Evolutionary conservation across 2,888 invertebrate genomes (phyloP).

Genomic region (Spodoptera picta): DNA sequence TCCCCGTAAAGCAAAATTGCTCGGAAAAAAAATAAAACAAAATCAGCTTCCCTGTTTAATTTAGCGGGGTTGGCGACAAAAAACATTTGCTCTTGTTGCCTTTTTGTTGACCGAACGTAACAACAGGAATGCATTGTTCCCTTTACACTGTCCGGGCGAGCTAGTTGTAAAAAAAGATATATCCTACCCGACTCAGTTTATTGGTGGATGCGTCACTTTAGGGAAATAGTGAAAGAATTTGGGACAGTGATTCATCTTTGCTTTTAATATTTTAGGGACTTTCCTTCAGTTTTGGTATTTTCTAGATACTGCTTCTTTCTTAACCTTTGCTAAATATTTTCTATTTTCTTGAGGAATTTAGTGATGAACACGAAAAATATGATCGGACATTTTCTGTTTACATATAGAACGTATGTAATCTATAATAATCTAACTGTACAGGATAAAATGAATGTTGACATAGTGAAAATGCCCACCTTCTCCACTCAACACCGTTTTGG

Average conservation of each 20-base stretch:
- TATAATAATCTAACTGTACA: neutral
- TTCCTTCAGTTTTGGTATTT: conserved; percentile 23
- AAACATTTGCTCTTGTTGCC: conserved; percentile 78
- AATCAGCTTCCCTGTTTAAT: conserved; percentile 86
- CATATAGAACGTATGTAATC: no score
- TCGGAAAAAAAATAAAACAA: conserved; percentile 73
- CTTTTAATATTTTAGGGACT: conserved; percentile 40
- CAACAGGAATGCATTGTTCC: conserved; percentile 86
- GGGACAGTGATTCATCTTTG: conserved; percentile 68
- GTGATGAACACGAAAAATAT: neutral
- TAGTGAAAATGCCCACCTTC: neutral
- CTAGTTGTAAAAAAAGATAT: conserved; percentile 75
- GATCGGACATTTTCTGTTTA: no score
- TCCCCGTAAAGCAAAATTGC: conserved; percentile 68
- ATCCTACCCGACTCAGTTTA: conserved; percentile 74
- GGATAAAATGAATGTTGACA: conserved; percentile 16
- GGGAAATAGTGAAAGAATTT: conserved; percentile 59
- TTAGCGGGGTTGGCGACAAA: conserved; percentile 85
- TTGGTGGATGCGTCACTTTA: conserved; percentile 62
- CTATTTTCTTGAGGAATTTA: no score
- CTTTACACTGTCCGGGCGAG: conserved; percentile 72
- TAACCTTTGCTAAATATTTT: neutral
- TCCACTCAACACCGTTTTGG: conserved; percentile 60
- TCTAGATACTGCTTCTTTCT: conserved; percentile 7
- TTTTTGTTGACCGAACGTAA: conserved; percentile 84